A percentile compares a stretch with the other conserved stretches of the same genome.
Conservation (phyloP, 1,140 invertebrate genomes). For the Drosophila oshimai region DNA sequence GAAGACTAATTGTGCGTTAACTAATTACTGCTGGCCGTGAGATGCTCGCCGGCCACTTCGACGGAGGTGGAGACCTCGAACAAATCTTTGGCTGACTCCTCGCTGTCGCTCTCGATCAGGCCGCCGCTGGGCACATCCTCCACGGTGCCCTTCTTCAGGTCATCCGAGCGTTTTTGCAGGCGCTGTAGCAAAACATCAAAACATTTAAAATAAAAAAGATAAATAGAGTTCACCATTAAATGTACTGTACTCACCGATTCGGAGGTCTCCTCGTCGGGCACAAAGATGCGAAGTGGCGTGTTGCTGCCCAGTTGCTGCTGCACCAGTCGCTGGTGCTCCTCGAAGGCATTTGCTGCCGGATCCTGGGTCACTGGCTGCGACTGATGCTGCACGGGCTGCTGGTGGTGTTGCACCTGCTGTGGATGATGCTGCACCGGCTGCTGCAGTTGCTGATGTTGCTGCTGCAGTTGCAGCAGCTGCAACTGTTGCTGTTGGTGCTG, state of each 20-base stretch:
- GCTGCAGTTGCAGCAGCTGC: constrained; percentile 46
- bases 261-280: constrained; percentile 87
- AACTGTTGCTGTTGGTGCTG: constrained; percentile 41
- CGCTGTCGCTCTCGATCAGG: constrained; percentile 2
- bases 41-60: constrained; percentile 64
- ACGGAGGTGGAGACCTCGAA: constrained; percentile 76
- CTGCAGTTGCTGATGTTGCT: constrained; percentile 43
- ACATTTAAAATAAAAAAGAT: too few relatives aligned
- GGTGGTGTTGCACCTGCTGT: constrained; percentile 25
- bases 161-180: constrained; percentile 71
- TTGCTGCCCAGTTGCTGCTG: constrained; percentile 71
- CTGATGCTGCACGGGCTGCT: constrained; percentile 32
- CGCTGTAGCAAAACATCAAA: too few relatives aligned
- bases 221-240: too few relatives aligned
- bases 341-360: constrained; percentile 60
- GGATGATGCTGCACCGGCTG: constrained; percentile 35
- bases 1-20: constrained; percentile 38
- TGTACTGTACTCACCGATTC: constrained; percentile 58
- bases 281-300: constrained; percentile 75
- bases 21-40: constrained; percentile 49
- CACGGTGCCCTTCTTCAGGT: constrained; percentile 48
- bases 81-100: constrained; percentile 53
- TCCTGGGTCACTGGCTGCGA: constrained; percentile 27
- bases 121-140: constrained; percentile 33
- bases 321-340: constrained; percentile 76